A percentile compares a stretch with the other conserved stretches of the same genome.
phyloP scores from a whole-genome alignment of 2,888 invertebrate genomes.

The Platycheirus rosarum region DNA sequence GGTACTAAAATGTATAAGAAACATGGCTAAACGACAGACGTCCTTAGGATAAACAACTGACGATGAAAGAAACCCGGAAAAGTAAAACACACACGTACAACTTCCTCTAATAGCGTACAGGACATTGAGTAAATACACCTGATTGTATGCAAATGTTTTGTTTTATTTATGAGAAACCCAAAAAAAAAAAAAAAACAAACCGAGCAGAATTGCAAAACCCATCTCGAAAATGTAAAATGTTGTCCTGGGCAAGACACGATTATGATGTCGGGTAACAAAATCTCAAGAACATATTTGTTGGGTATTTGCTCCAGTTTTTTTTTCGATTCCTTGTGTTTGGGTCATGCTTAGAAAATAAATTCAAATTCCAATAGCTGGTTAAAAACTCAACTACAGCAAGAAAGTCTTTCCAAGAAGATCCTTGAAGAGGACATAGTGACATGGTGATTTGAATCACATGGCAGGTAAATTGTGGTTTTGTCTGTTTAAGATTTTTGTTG shows the following conservation, averaged over 20 bases:
- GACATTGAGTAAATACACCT: slow-evolving; percentile 64
- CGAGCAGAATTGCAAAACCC: slow-evolving; percentile 28
- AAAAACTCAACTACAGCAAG: not conserved
- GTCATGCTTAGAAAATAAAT: slow-evolving; percentile 52
- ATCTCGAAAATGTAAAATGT: slow-evolving; percentile 25
- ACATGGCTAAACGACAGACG: not conserved
- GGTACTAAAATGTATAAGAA: no score
- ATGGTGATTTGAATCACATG: slow-evolving; percentile 37
- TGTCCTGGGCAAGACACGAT: slow-evolving; percentile 15
- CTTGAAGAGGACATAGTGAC: slow-evolving; percentile 10
- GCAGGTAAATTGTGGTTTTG: slow-evolving; percentile 50
- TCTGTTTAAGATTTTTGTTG: slow-evolving; percentile 28
- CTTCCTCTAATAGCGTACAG: slow-evolving; percentile 42
- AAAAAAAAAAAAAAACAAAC: not conserved
- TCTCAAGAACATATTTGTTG: not conserved
- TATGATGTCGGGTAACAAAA: slow-evolving; percentile 7
- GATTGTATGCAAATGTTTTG: slow-evolving; percentile 70
- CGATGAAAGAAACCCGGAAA: slow-evolving; percentile 13
- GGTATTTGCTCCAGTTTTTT: slow-evolving; percentile 10
- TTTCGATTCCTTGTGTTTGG: slow-evolving; percentile 40
- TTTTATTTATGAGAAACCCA: slow-evolving; percentile 48
- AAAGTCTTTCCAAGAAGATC: not conserved
- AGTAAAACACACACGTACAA: slow-evolving; percentile 26
- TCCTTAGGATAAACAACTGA: not conserved
- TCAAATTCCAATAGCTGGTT: slow-evolving; percentile 32